phyloP scores from a whole-genome alignment of 2,888 invertebrate genomes.

The Auanema sp. region DNA sequence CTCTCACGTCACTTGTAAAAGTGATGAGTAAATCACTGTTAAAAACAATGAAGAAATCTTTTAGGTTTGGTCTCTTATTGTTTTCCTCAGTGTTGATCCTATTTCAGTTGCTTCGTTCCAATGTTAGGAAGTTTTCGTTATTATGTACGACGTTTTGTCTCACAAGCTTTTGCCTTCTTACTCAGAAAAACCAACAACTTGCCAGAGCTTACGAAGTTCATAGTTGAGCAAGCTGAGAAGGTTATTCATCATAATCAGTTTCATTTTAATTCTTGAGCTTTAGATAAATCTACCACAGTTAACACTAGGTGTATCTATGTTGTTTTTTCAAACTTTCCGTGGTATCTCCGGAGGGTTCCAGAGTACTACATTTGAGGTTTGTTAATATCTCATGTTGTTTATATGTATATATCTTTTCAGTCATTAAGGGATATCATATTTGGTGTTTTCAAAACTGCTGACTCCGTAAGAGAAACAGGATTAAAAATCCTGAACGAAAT shows the following conservation, averaged over 20 bases:
- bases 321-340: slow-evolving; percentile 84
- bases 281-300: slow-evolving; percentile 2
- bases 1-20: slow-evolving; percentile 87
- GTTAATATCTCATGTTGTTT: not conserved
- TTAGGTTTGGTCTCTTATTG: slow-evolving; percentile 34
- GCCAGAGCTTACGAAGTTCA: slow-evolving; percentile 28
- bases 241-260: too few relatives aligned
- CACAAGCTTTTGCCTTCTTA: slow-evolving; percentile 92
- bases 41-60: slow-evolving; percentile 73
- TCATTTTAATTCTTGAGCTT: too few relatives aligned
- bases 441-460: slow-evolving; percentile 14
- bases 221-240: slow-evolving; percentile 37
- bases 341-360: slow-evolving; percentile 84
- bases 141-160: slow-evolving; percentile 88
- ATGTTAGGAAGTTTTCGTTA: slow-evolving; percentile 78
- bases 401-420: slow-evolving; percentile 14
- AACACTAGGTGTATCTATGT: slow-evolving; percentile 77
- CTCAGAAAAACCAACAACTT: slow-evolving; percentile 71
- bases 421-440: slow-evolving; percentile 22
- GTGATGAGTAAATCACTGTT: slow-evolving; percentile 81
- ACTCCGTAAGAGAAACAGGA: slow-evolving; percentile 13
- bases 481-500: slow-evolving; percentile 31
- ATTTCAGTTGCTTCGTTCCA: slow-evolving; percentile 66
- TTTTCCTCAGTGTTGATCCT: not conserved
- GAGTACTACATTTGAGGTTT: slow-evolving; percentile 76